These are phyloP conservation scores for Clarias platycephalus DNA, from an alignment of 2,797 vertebrate genomes.

Conservation along the genomic window DNA sequence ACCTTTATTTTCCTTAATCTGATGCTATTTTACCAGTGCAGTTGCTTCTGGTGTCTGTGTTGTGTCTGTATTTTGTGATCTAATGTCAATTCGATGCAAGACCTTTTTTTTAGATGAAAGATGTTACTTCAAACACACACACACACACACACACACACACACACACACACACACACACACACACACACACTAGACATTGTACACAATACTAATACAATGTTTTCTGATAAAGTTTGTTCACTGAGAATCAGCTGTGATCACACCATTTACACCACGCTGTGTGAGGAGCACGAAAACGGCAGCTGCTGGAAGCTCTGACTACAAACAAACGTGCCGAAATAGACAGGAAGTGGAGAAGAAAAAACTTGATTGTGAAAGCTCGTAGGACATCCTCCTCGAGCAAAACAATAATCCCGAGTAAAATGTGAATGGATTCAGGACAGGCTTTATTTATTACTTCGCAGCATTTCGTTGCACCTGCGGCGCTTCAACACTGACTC, in stretches of 20 bases:
- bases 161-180: not conserved
- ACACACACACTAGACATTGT: conserved; percentile 13
- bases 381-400: conserved; percentile 52
- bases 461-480: conserved; percentile 51
- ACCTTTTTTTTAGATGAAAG: conserved; percentile 20
- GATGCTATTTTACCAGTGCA: conserved; percentile 35
- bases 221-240: conserved; percentile 26
- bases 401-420: conserved; percentile 55
- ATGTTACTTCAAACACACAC: not conserved
- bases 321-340: conserved; percentile 40
- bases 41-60: conserved; percentile 34
- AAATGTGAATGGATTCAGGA: conserved; percentile 51
- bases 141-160: not conserved
- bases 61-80: conserved; percentile 30
- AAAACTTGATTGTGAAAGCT: conserved; percentile 6
- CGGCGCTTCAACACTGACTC: conserved; percentile 63
- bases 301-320: conserved; percentile 42
- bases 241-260: conserved; percentile 30
- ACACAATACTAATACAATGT: conserved; percentile 16
- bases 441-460: conserved; percentile 35
- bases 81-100: conserved; percentile 28
- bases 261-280: conserved; percentile 22
- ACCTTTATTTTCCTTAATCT: conserved; percentile 11
- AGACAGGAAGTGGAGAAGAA: not conserved
- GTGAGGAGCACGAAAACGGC: conserved; percentile 33